Evolutionary conservation across 2,797 vertebrate species (phyloP).

Genomic region (Chiloscyllium punctatum): DNA sequence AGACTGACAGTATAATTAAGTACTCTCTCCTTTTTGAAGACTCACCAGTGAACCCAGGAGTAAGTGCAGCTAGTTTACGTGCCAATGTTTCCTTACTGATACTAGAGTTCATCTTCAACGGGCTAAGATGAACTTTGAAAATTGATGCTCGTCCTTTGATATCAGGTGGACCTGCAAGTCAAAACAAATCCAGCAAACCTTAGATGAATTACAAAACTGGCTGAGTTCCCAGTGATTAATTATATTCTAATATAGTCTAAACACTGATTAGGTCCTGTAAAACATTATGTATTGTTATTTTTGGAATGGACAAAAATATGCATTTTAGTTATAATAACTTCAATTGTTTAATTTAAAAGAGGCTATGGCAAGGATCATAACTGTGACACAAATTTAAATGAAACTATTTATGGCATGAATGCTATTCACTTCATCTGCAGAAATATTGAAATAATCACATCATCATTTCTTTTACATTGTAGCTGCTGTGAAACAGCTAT

Average conservation of each 20-base stretch:
- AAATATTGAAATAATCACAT: neutral
- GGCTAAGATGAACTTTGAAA: slow-evolving; percentile 68
- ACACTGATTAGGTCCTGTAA: neutral
- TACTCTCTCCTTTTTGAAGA: neutral
- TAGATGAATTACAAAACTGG: neutral
- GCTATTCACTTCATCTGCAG: neutral
- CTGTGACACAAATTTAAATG: neutral
- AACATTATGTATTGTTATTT: neutral
- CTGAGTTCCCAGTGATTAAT: neutral
- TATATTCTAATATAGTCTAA: neutral
- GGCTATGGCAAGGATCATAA: neutral
- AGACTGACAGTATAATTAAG: neutral
- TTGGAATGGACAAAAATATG: neutral
- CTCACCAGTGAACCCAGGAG: slow-evolving; percentile 68
- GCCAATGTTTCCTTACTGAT: slow-evolving; percentile 56
- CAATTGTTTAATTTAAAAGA: neutral
- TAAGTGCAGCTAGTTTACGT: slow-evolving; percentile 62
- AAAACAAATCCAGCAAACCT: neutral
- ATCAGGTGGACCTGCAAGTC: slow-evolving; percentile 62
- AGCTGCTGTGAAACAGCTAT: neutral
- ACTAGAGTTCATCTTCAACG: slow-evolving; percentile 58
- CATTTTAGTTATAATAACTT: neutral
- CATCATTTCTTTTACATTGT: neutral
- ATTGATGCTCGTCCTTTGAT: slow-evolving; percentile 73
- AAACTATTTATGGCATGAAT: neutral